These are phyloP conservation scores for Graptemys geographica DNA, from an alignment of 2,797 vertebrate species.

Conservation along the genomic window DNA sequence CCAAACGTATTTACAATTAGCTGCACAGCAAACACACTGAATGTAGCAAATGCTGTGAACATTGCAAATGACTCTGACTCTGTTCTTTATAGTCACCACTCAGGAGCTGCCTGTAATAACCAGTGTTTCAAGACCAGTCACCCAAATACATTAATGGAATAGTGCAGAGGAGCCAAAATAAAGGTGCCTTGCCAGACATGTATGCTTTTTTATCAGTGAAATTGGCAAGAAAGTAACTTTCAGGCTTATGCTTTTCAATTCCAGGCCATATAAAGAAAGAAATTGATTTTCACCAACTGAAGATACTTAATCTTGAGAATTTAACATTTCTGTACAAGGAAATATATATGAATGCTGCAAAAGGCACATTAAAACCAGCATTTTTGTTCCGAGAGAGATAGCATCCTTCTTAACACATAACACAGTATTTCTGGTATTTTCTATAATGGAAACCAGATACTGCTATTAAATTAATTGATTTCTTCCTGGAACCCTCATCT, in stretches of 20 bases:
- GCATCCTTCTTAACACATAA: background rate
- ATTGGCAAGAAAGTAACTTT: slow-evolving; percentile 81
- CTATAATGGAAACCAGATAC: background rate
- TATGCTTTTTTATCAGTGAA: slow-evolving; percentile 79
- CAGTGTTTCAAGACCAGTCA: slow-evolving; percentile 73
- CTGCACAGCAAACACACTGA: background rate
- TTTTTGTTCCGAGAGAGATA: background rate
- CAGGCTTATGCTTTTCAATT: slow-evolving; percentile 81
- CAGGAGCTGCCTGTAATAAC: slow-evolving; percentile 67
- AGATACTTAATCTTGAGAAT: slow-evolving; percentile 79
- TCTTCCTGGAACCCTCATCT: slow-evolving; percentile 28
- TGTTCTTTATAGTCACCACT: slow-evolving; percentile 61
- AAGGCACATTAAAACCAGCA: background rate
- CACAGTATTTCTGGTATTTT: slow-evolving; percentile 36
- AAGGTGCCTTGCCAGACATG: slow-evolving; percentile 72
- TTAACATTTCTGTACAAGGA: slow-evolving; percentile 75
- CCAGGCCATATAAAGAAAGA: slow-evolving; percentile 77
- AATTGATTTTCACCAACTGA: slow-evolving; percentile 80
- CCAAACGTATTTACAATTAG: background rate
- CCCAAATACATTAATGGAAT: slow-evolving; percentile 82
- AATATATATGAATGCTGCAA: slow-evolving; percentile 16
- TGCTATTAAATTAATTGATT: slow-evolving; percentile 61
- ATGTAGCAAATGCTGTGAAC: background rate
- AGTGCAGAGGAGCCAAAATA: slow-evolving; percentile 68
- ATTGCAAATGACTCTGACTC: background rate